These are phyloP conservation scores for Epizoanthus stellaris DNA, from an alignment of 92 coral and sea anemone species.

Conservation along the genomic window DNA sequence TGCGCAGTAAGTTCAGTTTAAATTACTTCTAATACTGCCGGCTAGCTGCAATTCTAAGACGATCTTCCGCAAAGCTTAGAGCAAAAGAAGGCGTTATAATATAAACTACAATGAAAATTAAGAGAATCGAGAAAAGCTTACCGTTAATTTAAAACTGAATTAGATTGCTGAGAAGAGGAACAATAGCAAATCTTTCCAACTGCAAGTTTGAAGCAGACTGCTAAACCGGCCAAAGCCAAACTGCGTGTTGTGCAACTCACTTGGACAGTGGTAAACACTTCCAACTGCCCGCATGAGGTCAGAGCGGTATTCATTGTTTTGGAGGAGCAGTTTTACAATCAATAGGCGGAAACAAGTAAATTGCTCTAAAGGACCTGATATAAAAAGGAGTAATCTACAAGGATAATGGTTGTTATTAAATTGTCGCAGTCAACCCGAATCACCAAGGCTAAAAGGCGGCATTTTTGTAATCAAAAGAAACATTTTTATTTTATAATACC, in stretches of 20 bases:
- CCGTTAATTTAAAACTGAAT: no score
- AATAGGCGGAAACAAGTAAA: constrained; percentile 26
- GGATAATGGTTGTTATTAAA: neutral
- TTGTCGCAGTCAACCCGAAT: neutral
- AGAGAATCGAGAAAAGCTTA: no score
- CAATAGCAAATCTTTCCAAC: neutral
- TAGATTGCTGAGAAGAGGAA: no score
- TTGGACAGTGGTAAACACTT: neutral
- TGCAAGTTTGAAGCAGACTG: neutral
- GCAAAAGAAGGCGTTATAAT: no score
- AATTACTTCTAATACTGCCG: no score
- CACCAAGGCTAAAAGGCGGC: constrained; percentile 9
- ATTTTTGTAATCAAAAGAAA: neutral
- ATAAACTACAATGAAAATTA: no score
- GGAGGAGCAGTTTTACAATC: neutral
- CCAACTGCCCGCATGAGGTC: neutral
- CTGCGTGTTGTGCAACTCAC: neutral
- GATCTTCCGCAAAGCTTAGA: no score
- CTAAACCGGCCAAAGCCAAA: neutral
- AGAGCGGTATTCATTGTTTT: neutral
- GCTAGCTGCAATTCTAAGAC: no score
- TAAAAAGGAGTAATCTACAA: neutral
- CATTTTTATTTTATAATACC: neutral
- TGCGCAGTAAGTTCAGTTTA: no score
- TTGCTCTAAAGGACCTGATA: constrained; percentile 5